phyloP scores from a whole-genome alignment of 2,888 invertebrate genomes.

The Apamea anceps region DNA sequence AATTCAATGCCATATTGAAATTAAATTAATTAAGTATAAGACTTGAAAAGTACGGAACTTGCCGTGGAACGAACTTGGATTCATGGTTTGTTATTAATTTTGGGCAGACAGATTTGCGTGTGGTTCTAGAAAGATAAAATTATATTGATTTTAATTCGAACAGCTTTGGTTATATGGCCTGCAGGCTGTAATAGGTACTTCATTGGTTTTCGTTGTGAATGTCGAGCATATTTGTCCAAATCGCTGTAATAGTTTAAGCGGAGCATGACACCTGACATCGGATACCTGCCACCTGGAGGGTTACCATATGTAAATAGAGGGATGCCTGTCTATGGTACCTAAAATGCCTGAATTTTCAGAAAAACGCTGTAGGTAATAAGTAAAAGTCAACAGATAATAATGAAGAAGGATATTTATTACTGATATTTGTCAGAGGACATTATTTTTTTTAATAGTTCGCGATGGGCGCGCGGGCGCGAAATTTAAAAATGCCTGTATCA shows the following conservation, averaged over 20 bases:
- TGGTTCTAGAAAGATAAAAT: conserved; percentile 9
- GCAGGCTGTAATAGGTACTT: conserved; percentile 17
- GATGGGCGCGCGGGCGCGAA: too few species aligned
- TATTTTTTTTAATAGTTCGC: too few species aligned
- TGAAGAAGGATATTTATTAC: too few species aligned
- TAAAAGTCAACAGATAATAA: too few species aligned
- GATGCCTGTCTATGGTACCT: too few species aligned
- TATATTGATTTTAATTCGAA: conserved; percentile 29
- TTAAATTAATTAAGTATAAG: conserved; percentile 59
- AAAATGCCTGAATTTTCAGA: too few species aligned
- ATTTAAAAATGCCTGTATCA: too few species aligned
- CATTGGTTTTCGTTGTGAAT: conserved; percentile 21
- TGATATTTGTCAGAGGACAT: too few species aligned
- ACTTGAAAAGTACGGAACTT: conserved; percentile 37
- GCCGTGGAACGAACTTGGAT: conserved; percentile 71
- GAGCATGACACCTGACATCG: conserved; percentile 43
- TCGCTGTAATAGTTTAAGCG: conserved; percentile 9
- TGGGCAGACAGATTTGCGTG: conserved; percentile 24
- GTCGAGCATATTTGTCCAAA: conserved; percentile 34
- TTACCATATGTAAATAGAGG: too few species aligned
- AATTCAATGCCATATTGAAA: conserved; percentile 65
- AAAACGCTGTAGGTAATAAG: too few species aligned
- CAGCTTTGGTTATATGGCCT: conserved; percentile 2
- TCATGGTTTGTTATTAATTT: conserved; percentile 69
- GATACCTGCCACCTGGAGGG: conserved; percentile 56